Evolutionary conservation across 2,888 invertebrate genomes (phyloP), one percentile per base, ranked within the genome.

Genomic region (Scaeva pyrastri): DNA sequence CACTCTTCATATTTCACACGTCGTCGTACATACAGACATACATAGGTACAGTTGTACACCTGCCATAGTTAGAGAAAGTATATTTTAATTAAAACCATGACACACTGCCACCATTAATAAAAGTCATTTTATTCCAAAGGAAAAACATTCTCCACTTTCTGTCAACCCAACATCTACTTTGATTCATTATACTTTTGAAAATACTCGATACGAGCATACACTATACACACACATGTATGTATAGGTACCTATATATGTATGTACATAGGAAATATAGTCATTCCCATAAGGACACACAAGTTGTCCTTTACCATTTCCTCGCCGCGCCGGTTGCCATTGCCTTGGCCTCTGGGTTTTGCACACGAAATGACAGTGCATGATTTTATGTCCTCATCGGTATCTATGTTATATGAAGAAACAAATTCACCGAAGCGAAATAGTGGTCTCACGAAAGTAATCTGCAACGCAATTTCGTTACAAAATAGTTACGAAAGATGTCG

Each of bases 401-500:
- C 31, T 31, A 31, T n/a, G n/a, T n/a, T n/a, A n/a, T 31, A 31
- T 43, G 70, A 60, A 58, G 79, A 79, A 71, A 85, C 71, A 80
- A 85, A 85, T 60, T 68, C 76, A 72, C 64, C 66, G 66, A 48
- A 76, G 64, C 80, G 60, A 76, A 72, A 75, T 71, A 80, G 66
- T 80, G 72, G 75, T 85, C 80, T 71, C 60, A 75, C 72, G 56
- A 80, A 76, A 71, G 76, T 76, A 66, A 81, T 81, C 66, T 76
- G 71, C 84, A 81, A 71, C 75, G 64, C 80, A 81, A 81, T 85
- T 85, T 81, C 39, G 76, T 72, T 76, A 80, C 84, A 76, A 85
- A 31, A 85, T 81, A 80, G 52, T 85, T 81, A 62, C 70, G 58
- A 62, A 79, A 80, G 74, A 80, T 43, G 41, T 31, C 5, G 31